Evolutionary conservation across 2,888 invertebrate species (phyloP), one percentile per base, ranked within the genome.

Genomic region (Sinohyriopsis cumingii): DNA sequence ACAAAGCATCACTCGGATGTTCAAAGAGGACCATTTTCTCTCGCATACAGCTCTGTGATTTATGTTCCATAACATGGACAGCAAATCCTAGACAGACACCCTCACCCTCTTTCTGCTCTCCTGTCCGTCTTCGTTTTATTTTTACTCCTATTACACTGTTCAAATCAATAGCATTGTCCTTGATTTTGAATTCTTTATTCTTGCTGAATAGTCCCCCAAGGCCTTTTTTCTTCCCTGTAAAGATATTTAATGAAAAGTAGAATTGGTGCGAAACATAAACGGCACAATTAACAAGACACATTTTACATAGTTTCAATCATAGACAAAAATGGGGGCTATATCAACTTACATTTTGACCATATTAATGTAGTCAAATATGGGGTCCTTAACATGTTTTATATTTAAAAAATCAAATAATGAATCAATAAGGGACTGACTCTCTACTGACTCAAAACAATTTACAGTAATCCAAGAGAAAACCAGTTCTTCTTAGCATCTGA

Each of bases 1-100:
- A 84, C 25, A 85, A 63, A 24, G 82, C 82, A 61, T 83, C 82
- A 75, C 84, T 84, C 0, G 85, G 86, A 73, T 86, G 85, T 75
- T 85, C 85, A 73, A 86, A 81, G 59, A 81, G 75, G 9, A 83
- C 72, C 59, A 72, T 65, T 63, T 71, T 80, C 63, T 84, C 84
- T 63, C 74, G 68, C 55, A 82, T 70, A 24, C 71, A 73, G 68
- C 85, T 85, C 12, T 79, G 77, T 57, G 79, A 80, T 68, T 74
- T 67, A 24, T 72, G 63, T 63, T 84, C 79, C 20, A 69, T 71
- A 7, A 82, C 76, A 60, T 75, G 75, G 7, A 82, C 70, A 22
- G 69, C 72, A 65, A 82, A 82, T 3, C 81, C 86, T 19, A 80
- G 63, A 72, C 85, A 84, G 24, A 78, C 57, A 0, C 86, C 86